A percentile compares a stretch with the other conserved stretches of the same genome.
These are phyloP conservation scores for Meteorus cinctellus DNA, from an alignment of 2,888 invertebrate genomes.

Conservation along the genomic window DNA sequence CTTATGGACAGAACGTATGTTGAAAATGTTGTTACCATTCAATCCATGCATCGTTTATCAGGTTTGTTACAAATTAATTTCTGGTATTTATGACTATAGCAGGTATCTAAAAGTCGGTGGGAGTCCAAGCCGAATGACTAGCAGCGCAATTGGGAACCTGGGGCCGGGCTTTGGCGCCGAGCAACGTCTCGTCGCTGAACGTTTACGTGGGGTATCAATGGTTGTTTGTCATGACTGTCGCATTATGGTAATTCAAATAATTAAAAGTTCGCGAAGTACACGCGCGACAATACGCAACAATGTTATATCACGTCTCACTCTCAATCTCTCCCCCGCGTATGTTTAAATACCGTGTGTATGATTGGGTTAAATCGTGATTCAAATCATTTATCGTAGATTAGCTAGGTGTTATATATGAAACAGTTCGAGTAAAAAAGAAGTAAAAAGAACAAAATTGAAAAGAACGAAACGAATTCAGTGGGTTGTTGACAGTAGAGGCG, in stretches of 20 bases:
- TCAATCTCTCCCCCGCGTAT: constrained; percentile 89
- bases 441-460: neutral
- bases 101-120: constrained; percentile 76
- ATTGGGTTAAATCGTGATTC: constrained; percentile 42
- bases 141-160: constrained; percentile 73
- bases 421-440: neutral
- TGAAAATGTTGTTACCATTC: neutral
- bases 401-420: constrained; percentile 27
- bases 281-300: constrained; percentile 89
- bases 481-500: constrained; percentile 16
- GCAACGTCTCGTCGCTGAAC: constrained; percentile 75
- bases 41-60: neutral
- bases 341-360: constrained; percentile 71
- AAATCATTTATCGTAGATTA: constrained; percentile 47
- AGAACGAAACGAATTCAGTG: neutral
- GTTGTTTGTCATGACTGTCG: constrained; percentile 96
- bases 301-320: constrained; percentile 86
- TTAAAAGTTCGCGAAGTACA: constrained; percentile 89
- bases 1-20: constrained; percentile 60
- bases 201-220: constrained; percentile 86
- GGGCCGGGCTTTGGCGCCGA: constrained; percentile 66
- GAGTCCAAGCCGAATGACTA: constrained; percentile 78
- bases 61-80: neutral
- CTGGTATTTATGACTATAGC: constrained; percentile 8
- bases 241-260: constrained; percentile 94